Percentiles rank a stretch among this genome's conserved stretches.
These are phyloP conservation scores for Triops cancriformis DNA, from an alignment of 1,140 invertebrate species.

Conservation along the genomic window DNA sequence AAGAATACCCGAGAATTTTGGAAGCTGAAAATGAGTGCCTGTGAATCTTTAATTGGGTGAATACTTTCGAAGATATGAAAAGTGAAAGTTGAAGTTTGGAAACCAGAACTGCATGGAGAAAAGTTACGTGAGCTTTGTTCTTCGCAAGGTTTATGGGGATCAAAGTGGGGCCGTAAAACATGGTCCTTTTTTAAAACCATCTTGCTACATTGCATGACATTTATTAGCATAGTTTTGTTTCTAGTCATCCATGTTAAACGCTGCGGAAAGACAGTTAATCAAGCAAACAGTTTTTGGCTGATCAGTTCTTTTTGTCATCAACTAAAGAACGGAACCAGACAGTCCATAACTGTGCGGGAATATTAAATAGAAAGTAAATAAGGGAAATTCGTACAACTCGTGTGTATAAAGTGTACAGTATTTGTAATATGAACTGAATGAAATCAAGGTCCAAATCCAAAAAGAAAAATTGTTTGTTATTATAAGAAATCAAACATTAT, in stretches of 20 bases:
- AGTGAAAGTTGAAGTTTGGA: background rate
- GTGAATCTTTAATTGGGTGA: background rate
- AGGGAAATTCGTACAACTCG: background rate
- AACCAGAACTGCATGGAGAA: background rate
- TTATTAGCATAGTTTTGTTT: slow-evolving; percentile 14
- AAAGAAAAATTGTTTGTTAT: background rate
- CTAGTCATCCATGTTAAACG: slow-evolving; percentile 10
- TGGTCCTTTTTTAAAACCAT: background rate
- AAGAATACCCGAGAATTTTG: background rate
- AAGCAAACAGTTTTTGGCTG: background rate
- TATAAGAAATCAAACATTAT: too few species aligned
- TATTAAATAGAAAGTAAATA: background rate
- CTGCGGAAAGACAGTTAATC: background rate
- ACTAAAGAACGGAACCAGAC: background rate
- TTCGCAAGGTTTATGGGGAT: background rate
- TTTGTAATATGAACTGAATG: slow-evolving; percentile 12
- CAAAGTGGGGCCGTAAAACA: background rate
- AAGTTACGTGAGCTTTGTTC: background rate
- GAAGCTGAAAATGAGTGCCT: background rate
- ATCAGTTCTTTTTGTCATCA: background rate
- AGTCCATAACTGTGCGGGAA: background rate
- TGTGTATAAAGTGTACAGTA: slow-evolving; percentile 7
- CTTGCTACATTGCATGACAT: slow-evolving; percentile 13
- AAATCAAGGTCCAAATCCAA: background rate
- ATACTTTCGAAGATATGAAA: background rate